Evolutionary conservation across 92 coral and sea anemone genomes (phyloP).

Genomic region (Montipora capitata): DNA sequence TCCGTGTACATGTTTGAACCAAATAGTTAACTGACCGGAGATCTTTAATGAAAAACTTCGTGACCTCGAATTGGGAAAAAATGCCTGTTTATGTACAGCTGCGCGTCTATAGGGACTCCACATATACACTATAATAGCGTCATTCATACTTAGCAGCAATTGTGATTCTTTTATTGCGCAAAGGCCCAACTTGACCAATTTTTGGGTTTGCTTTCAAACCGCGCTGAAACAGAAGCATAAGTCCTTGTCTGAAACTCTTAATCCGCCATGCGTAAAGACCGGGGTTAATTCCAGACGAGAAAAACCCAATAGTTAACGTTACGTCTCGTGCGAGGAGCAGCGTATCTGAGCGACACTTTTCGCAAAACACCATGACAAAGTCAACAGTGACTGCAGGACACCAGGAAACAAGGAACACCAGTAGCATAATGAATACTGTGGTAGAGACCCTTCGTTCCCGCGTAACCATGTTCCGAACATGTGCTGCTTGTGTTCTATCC

Average conservation of each 20-base stretch:
- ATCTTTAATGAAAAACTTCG: too few species aligned
- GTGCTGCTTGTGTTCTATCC: constrained; percentile 61
- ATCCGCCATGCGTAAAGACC: constrained; percentile 89
- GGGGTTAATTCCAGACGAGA: constrained; percentile 89
- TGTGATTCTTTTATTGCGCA: neutral
- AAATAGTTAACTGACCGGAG: too few species aligned
- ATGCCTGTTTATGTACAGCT: too few species aligned
- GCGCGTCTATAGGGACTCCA: neutral
- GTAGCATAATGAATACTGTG: constrained; percentile 85
- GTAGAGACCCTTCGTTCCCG: constrained; percentile 85
- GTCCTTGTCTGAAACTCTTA: constrained; percentile 77
- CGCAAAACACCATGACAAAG: constrained; percentile 81
- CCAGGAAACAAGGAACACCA: constrained; percentile 87
- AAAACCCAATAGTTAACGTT: constrained; percentile 82
- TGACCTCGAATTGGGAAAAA: too few species aligned
- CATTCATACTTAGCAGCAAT: constrained; percentile 4
- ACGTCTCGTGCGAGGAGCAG: constrained; percentile 81
- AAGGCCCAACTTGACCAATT: constrained; percentile 9
- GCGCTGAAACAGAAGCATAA: constrained; percentile 45
- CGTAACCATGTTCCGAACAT: constrained; percentile 63
- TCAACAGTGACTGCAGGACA: constrained; percentile 86
- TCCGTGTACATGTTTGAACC: too few species aligned
- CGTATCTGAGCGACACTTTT: constrained; percentile 67
- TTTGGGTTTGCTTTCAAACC: neutral
- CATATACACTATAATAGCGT: neutral